These are phyloP conservation scores for Calypte anna DNA, from an alignment of 2,113 vertebrate species.

Conservation along the genomic window DNA sequence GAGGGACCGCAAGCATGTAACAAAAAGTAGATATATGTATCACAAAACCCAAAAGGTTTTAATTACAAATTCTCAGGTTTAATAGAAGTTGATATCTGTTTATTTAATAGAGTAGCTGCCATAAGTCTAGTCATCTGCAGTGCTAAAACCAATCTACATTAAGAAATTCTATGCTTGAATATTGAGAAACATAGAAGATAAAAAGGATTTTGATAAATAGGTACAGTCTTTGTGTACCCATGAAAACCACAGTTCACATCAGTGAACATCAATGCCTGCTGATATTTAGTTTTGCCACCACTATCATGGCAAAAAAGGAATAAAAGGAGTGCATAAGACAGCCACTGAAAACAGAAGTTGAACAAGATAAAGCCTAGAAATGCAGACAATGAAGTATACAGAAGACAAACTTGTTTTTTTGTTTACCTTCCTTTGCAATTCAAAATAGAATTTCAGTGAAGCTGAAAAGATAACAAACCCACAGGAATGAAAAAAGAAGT, in stretches of 20 bases:
- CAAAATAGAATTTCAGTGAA: neutral
- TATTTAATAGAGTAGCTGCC: neutral
- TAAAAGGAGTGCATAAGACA: neutral
- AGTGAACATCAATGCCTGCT: neutral
- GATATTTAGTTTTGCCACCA: neutral
- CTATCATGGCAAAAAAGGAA: neutral
- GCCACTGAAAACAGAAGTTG: neutral
- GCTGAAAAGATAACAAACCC: constrained; percentile 9
- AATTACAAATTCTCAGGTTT: neutral
- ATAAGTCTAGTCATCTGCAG: constrained; percentile 19
- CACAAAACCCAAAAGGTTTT: neutral
- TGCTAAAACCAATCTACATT: constrained; percentile 43
- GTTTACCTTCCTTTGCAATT: constrained; percentile 26
- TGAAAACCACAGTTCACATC: neutral
- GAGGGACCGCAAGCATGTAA: neutral
- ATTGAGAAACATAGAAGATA: constrained; percentile 39
- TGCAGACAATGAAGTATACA: neutral
- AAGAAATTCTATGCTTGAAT: neutral
- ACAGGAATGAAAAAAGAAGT: neutral
- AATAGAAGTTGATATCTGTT: neutral
- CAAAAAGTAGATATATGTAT: neutral
- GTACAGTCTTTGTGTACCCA: neutral
- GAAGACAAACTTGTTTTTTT: neutral
- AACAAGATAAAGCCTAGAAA: constrained; percentile 5
- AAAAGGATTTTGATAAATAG: constrained; percentile 46